Evolutionary conservation across 2,888 invertebrate genomes (phyloP), one percentile per base, ranked within the genome.

Genomic region (Lithosia quadra): DNA sequence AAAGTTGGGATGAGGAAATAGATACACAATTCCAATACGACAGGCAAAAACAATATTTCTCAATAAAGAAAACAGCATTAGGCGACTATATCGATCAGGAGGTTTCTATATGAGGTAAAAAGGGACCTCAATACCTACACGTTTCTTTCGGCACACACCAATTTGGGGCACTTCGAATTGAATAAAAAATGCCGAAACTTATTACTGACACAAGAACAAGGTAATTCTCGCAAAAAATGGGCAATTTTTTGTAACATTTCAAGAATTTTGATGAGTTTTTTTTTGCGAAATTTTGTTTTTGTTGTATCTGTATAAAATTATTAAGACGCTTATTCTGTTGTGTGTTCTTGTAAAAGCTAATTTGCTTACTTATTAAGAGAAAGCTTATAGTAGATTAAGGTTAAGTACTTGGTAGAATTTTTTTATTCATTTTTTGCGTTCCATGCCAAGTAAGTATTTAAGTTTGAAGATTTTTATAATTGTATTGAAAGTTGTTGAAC

Each of bases 191-290:
- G 67, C 13, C 28, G 36, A 63, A 77, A 74, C 69, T 74, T 79
- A 73, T 77, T 75, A 79, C 79, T 53, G 62, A 67, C 69, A 67
- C 69, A 68, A 65, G 33, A 65, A 74, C 66, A 67, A 60, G 28
- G 69, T 59, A 68, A 74, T 72, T 69, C 58, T 71, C 33, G 34
- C 58, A 65, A 57, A 71, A 79, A 77, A 74, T 69, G 53, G 74
- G 61, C 61, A 77, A 72, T 72, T 69, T 74, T 69, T 62, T 49
- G 22, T 68, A 67, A 76, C 60, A 69, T 74, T 77, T 62, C 22
- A 65, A 53, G 69, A 74, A 80, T 76, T 76, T 74, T 76, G 65
- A 79, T 77, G 69, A 79, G 63, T 67, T 55, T 36, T 55, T 36
- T 21, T 33, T 18, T 62, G 49, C n/a, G 49, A 49, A 49, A 49